Evolutionary conservation across 2,888 invertebrate genomes (phyloP), one percentile per base, ranked within the genome.

Genomic region (Cephus sareptanus): DNA sequence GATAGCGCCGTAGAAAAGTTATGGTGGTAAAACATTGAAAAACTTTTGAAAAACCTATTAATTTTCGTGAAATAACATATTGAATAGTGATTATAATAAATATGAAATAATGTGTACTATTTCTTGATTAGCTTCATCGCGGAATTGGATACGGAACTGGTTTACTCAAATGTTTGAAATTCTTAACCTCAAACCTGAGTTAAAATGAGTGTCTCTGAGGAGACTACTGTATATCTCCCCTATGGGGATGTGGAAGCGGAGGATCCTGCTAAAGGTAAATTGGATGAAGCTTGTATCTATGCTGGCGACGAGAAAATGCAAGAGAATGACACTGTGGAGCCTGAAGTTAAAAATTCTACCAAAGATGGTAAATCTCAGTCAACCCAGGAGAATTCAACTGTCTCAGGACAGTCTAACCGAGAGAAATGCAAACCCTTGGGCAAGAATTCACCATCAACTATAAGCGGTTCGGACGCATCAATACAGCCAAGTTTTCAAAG

Each of bases 1-100:
- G 83, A 77, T 75, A 81, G 76, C 73, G 71, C 68, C 37, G 35
- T 74, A 70, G 79, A 79, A 79, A 79, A 76, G 79, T 75, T 78
- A 78, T 76, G 79, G 76, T 79, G 79, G 76, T 76, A 79, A 79
- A 79, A 79, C 76, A 77, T 79, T 79, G 78, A 79, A 79, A 75
- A 77, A 81, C 74, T 79, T 77, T 77, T 73, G 35, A 75, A 79
- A 79, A 78, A 77, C 56, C 56, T 56, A 56, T 56, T 56, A 56
- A 56, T 56, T 56, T 56, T 56, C 23, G 56, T 56, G 56, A 56
- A 23, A 23, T 56, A 56, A 56, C 23, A 56, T 56, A 23, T 56
- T 23, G 1, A 56, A 9, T 0, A 23, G 9, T 56, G 56, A 13
- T 75, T 75, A 77, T 77, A 77, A 74, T 77, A n/a, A 35, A 15